Percentiles rank a stretch among this genome's conserved stretches.
Conservation (phyloP, 2,113 vertebrate genomes). For the Tauraco erythrolophus region DNA sequence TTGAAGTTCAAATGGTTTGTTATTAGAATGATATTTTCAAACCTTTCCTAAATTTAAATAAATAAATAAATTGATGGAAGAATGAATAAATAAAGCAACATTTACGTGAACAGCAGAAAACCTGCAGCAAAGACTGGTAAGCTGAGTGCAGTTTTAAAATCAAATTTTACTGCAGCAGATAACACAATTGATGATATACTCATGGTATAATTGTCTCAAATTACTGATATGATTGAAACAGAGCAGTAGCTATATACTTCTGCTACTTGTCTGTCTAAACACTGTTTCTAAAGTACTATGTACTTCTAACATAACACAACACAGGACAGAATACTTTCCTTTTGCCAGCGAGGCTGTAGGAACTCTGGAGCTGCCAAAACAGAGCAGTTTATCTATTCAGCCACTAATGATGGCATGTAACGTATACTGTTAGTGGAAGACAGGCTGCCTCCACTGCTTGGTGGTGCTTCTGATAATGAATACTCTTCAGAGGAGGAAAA, state of each 20-base stretch:
- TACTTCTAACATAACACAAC: background rate
- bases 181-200: slow-evolving; percentile 32
- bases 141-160: slow-evolving; percentile 48
- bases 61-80: too few species aligned
- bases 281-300: background rate
- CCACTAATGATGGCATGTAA: background rate
- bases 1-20: background rate
- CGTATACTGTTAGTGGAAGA: background rate
- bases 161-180: slow-evolving; percentile 57
- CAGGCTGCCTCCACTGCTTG: background rate
- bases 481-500: background rate
- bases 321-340: background rate
- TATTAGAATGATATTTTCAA: slow-evolving; percentile 24
- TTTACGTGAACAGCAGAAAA: slow-evolving; percentile 30
- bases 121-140: background rate
- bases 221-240: slow-evolving; percentile 54
- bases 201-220: slow-evolving; percentile 57
- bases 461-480: background rate
- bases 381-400: background rate
- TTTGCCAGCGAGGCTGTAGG: background rate
- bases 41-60: background rate
- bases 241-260: slow-evolving; percentile 41
- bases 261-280: slow-evolving; percentile 25
- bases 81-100: background rate
- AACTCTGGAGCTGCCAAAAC: background rate